A percentile compares a stretch with the other conserved stretches of the same genome.
Evolutionary conservation across 2,888 invertebrate genomes (phyloP).

Genomic region (Mellilla xanthometata): DNA sequence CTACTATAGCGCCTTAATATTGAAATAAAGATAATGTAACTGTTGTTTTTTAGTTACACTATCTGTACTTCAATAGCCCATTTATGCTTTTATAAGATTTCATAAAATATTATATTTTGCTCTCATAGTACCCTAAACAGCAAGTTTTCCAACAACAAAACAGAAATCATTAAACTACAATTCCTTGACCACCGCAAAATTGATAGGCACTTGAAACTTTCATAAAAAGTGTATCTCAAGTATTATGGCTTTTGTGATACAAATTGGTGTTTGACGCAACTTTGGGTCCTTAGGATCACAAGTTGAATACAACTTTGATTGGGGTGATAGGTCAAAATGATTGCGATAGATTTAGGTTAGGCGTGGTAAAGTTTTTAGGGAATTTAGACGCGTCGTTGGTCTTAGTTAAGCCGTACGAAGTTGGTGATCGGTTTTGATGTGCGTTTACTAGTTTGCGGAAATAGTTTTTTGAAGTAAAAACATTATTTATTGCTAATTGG

Average conservation of each 20-base stretch:
- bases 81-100: too few relatives aligned
- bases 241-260: slow-evolving; percentile 3
- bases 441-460: background rate
- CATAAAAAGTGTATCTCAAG: background rate
- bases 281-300: slow-evolving; percentile 6
- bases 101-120: too few relatives aligned
- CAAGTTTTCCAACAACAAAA: too few relatives aligned
- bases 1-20: too few relatives aligned
- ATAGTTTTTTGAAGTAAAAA: too few relatives aligned
- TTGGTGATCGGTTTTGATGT: background rate
- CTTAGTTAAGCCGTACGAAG: background rate
- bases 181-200: background rate
- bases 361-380: slow-evolving; percentile 2
- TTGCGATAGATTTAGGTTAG: slow-evolving; percentile 7
- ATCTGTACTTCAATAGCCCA: too few relatives aligned
- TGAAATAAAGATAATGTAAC: too few relatives aligned
- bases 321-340: slow-evolving; percentile 10
- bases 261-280: slow-evolving; percentile 7
- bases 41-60: too few relatives aligned
- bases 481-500: too few relatives aligned
- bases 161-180: too few relatives aligned
- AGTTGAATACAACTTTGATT: slow-evolving; percentile 7
- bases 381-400: background rate
- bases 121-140: too few relatives aligned
- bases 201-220: background rate